These are phyloP conservation scores for Plumapathes pennacea DNA, from an alignment of 92 coral and sea anemone genomes.

Conservation along the genomic window DNA sequence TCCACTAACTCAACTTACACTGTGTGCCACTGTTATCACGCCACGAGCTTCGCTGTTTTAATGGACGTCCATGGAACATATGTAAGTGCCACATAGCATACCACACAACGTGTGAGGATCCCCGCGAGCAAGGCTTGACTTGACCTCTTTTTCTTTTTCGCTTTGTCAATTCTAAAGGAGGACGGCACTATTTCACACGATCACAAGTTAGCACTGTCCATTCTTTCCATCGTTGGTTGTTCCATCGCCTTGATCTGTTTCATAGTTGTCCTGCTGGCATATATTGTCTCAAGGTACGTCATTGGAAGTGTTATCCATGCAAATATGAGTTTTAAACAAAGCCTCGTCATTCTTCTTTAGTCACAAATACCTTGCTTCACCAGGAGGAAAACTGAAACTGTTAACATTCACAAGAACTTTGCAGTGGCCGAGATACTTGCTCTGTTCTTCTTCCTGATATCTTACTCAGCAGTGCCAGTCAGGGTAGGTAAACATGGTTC, in stretches of 20 bases:
- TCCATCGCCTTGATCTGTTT: conserved; percentile 60
- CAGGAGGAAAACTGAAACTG: conserved; percentile 61
- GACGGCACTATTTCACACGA: conserved; percentile 25
- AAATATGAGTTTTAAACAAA: no score
- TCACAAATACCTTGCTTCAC: background rate
- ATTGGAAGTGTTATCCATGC: no score
- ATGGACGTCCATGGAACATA: conserved; percentile 63
- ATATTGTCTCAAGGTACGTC: conserved; percentile 48
- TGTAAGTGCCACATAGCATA: background rate
- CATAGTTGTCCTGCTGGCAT: conserved; percentile 28
- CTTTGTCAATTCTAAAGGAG: conserved; percentile 7
- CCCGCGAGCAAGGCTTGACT: background rate
- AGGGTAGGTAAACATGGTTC: conserved; percentile 22
- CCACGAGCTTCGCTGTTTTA: conserved; percentile 78
- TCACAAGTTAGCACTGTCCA: conserved; percentile 34
- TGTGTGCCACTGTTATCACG: conserved; percentile 67
- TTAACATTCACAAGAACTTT: conserved; percentile 56
- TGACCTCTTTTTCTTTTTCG: background rate
- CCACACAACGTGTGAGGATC: background rate
- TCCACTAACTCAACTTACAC: conserved; percentile 24
- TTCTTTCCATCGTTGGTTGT: conserved; percentile 60
- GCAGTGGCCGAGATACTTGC: conserved; percentile 56
- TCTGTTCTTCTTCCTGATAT: conserved; percentile 39
- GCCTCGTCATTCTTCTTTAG: background rate
- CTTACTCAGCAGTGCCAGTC: conserved; percentile 32